Evolutionary conservation across 2,113 vertebrate genomes (phyloP).

Genomic region (Ageneiosus marmoratus): DNA sequence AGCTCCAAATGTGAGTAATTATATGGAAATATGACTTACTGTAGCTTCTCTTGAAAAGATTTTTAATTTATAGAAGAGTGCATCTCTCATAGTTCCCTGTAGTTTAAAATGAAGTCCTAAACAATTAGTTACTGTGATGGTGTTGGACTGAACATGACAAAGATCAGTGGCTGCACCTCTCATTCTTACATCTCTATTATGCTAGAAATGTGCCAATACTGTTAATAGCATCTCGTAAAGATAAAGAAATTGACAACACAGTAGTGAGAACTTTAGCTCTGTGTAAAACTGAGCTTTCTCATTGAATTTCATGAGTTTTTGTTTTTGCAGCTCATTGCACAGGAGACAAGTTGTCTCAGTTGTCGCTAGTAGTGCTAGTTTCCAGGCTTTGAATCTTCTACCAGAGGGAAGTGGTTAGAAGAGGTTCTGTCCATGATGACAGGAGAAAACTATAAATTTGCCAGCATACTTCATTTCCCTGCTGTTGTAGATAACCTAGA

Average conservation of each 20-base stretch:
- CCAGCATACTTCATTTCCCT: no score
- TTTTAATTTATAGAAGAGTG: constrained; percentile 34
- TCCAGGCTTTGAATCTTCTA: no score
- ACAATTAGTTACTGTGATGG: constrained; percentile 39
- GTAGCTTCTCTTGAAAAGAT: constrained; percentile 14
- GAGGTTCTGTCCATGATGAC: no score
- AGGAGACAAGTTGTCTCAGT: background rate
- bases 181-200: constrained; percentile 33
- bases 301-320: background rate
- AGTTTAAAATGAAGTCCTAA: constrained; percentile 32
- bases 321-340: background rate
- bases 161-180: constrained; percentile 28
- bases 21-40: constrained; percentile 2
- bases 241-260: background rate
- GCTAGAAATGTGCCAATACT: constrained; percentile 17
- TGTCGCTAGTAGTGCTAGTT: no score
- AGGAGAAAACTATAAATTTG: no score
- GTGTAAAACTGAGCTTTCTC: background rate
- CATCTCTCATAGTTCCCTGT: constrained; percentile 24
- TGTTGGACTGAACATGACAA: constrained; percentile 26
- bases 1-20: constrained; percentile 32
- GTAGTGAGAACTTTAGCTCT: background rate
- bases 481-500: no score
- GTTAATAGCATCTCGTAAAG: constrained; percentile 14
- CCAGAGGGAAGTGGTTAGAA: no score